Percentiles rank a stretch among this genome's conserved stretches.
These are phyloP conservation scores for Microtus ochrogaster DNA, from an alignment of 2,113 vertebrate genomes.

Conservation along the genomic window DNA sequence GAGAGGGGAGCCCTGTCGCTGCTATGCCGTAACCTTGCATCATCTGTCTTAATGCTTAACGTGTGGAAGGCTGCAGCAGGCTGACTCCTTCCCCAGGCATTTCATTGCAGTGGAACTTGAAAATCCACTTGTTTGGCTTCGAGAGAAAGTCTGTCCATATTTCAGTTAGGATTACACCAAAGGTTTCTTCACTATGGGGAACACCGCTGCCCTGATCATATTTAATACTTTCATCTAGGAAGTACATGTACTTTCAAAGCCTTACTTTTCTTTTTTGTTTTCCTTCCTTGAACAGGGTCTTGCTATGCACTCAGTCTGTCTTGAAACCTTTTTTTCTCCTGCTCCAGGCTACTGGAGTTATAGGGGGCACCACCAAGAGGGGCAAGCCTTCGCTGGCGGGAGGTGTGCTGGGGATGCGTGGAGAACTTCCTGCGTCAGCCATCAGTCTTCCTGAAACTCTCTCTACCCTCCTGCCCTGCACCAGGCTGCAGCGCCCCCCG, in stretches of 20 bases:
- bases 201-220: neutral
- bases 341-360: neutral
- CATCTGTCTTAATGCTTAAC: neutral
- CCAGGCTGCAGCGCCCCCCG: neutral
- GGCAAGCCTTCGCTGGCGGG: neutral
- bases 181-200: neutral
- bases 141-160: neutral
- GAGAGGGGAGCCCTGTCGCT: neutral
- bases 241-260: neutral
- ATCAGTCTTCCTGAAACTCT: neutral
- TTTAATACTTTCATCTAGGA: neutral
- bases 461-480: fast-evolving
- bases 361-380: neutral
- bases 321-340: neutral
- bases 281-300: neutral
- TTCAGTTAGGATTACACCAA: neutral
- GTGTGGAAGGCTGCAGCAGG: neutral
- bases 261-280: too few relatives aligned
- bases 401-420: neutral
- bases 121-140: neutral
- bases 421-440: neutral
- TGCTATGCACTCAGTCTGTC: neutral
- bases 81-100: too few relatives aligned
- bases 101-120: neutral
- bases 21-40: neutral